phyloP scores from a whole-genome alignment of 2,888 invertebrate genomes.

The Drosophila demipolita region DNA sequence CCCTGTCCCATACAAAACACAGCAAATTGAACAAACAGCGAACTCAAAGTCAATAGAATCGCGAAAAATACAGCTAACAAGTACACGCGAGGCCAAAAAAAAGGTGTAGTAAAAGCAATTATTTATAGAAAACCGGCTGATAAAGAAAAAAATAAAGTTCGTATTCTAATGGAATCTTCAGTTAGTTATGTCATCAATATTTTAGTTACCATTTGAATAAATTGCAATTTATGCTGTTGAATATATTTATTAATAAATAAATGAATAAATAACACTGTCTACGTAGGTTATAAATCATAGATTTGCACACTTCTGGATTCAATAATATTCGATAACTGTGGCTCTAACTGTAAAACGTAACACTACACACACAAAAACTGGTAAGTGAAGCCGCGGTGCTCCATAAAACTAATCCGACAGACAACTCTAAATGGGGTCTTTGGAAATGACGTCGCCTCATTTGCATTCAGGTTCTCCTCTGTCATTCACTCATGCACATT shows the following conservation, averaged over 20 bases:
- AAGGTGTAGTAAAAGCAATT: constrained; percentile 34
- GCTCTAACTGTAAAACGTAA: constrained; percentile 44
- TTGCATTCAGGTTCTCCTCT: constrained; percentile 52
- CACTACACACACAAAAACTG: constrained; percentile 46
- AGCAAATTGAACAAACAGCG: constrained; percentile 62
- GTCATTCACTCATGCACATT: constrained; percentile 35
- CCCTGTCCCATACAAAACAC: constrained; percentile 31
- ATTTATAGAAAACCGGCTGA: constrained; percentile 32
- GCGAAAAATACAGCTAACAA: constrained; percentile 22
- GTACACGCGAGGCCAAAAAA: constrained; percentile 37
- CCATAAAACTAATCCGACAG: constrained; percentile 60
- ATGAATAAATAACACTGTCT: not conserved
- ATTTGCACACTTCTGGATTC: constrained; percentile 34
- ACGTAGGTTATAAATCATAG: constrained; percentile 8
- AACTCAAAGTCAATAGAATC: constrained; percentile 60
- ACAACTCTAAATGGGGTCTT: constrained; percentile 27
- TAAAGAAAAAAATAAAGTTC: not conserved
- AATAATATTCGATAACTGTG: constrained; percentile 38
- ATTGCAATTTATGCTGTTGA: not conserved
- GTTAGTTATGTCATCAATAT: constrained; percentile 1
- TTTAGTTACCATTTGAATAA: constrained; percentile 44
- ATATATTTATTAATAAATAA: not conserved
- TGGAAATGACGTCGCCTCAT: constrained; percentile 52
- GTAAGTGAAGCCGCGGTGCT: constrained; percentile 56
- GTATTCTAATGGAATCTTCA: constrained; percentile 7